Percentiles rank a stretch among this genome's conserved stretches.
phyloP scores from a whole-genome alignment of 2,888 invertebrate species.

The Nycteola revayana region DNA sequence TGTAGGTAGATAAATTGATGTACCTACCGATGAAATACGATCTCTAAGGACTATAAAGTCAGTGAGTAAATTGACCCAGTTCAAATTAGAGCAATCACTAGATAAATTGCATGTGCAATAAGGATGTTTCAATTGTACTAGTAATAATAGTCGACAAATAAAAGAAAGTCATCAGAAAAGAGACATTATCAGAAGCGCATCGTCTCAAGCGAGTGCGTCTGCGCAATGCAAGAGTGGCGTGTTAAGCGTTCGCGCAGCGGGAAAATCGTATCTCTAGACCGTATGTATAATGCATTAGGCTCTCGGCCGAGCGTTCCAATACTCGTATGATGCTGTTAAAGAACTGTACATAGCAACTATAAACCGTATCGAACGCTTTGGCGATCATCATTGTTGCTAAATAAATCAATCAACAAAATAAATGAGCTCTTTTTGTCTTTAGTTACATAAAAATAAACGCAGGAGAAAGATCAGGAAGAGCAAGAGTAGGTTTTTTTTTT shows the following conservation, averaged over 20 bases:
- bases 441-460: no score
- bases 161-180: slow-evolving; percentile 63
- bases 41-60: no score
- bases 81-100: slow-evolving; percentile 1
- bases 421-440: no score
- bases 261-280: slow-evolving; percentile 57
- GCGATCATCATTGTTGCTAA: no score
- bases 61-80: no score
- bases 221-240: slow-evolving; percentile 60
- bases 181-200: slow-evolving; percentile 53
- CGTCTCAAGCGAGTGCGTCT: slow-evolving; percentile 57
- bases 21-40: no score
- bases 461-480: no score
- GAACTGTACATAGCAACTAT: slow-evolving; percentile 36
- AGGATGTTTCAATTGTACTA: slow-evolving; percentile 11
- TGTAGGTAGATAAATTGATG: no score
- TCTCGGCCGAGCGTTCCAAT: slow-evolving; percentile 31
- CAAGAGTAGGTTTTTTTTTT: no score
- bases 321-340: slow-evolving; percentile 39
- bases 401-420: no score
- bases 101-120: slow-evolving; percentile 2
- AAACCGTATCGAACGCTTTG: slow-evolving; percentile 20
- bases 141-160: slow-evolving; percentile 30
- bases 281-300: slow-evolving; percentile 59
- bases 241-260: slow-evolving; percentile 40